A percentile compares a stretch with the other conserved stretches of the same genome.
Conservation (phyloP, 1,140 invertebrate species). For the Trichoplusia ni region DNA sequence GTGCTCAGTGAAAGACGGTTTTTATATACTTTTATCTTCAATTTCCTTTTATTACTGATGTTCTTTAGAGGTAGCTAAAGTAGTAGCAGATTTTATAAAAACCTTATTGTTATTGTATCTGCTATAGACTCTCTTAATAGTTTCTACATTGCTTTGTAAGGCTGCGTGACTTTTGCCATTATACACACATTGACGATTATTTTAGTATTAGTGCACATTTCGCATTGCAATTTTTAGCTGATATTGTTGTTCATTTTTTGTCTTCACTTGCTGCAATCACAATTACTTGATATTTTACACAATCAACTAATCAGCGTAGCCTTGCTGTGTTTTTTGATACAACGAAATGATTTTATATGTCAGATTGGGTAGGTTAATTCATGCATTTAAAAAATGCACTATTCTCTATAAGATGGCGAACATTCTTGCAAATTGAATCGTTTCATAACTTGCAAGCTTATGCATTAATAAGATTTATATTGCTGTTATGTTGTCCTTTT, state of each 20-base stretch:
- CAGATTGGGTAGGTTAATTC: too few relatives aligned
- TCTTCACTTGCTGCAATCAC: too few relatives aligned
- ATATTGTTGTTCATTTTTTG: neutral
- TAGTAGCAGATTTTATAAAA: too few relatives aligned
- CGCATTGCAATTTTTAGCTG: constrained; percentile 15
- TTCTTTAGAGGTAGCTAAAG: too few relatives aligned
- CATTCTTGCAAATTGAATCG: constrained; percentile 13
- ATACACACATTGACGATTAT: constrained; percentile 6
- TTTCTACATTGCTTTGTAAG: constrained; percentile 5
- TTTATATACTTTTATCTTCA: neutral
- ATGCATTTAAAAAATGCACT: neutral
- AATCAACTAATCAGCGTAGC: too few relatives aligned
- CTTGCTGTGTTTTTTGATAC: too few relatives aligned
- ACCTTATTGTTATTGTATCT: neutral
- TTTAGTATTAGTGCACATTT: constrained; percentile 30
- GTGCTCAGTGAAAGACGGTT: neutral
- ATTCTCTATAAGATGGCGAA: neutral
- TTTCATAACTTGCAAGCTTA: constrained; percentile 46
- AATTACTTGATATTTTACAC: too few relatives aligned
- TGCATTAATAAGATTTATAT: constrained; percentile 26
- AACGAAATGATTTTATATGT: too few relatives aligned
- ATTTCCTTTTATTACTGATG: too few relatives aligned
- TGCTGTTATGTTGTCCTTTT: neutral
- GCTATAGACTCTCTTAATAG: constrained; percentile 1
- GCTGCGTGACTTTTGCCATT: constrained; percentile 25